A percentile compares a stretch with the other conserved stretches of the same genome.
phyloP scores from a whole-genome alignment of 2,888 invertebrate genomes.

The Entomobrya proxima region DNA sequence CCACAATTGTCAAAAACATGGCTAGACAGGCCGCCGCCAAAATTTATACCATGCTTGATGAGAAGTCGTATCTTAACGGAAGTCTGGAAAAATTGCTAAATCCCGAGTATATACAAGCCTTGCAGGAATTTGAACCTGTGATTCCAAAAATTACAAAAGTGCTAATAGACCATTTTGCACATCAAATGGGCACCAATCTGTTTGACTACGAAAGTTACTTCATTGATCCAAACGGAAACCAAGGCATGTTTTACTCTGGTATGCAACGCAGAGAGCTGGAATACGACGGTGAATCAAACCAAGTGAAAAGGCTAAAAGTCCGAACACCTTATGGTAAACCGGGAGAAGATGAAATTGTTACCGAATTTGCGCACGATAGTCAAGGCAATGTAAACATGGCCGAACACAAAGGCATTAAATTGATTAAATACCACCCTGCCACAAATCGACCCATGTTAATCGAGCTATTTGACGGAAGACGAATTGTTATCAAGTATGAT shows the following conservation, averaged over 20 bases:
- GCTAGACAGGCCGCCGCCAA: not conserved
- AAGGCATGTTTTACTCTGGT: conserved; percentile 62
- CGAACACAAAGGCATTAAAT: conserved; percentile 67
- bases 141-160: not conserved
- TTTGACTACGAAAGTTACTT: conserved; percentile 60
- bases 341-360: not conserved
- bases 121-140: not conserved
- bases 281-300: conserved; percentile 45
- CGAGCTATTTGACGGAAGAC: conserved; percentile 45
- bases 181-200: conserved; percentile 22
- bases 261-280: conserved; percentile 43
- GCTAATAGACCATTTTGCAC: not conserved
- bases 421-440: conserved; percentile 70
- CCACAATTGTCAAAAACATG: not conserved
- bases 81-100: too few relatives aligned
- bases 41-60: not conserved
- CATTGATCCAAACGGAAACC: conserved; percentile 70
- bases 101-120: not conserved
- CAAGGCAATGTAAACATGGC: conserved; percentile 72
- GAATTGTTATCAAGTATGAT: conserved; percentile 55
- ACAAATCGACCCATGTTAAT: conserved; percentile 30
- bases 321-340: not conserved
- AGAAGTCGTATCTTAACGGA: not conserved
- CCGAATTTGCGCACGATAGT: conserved; percentile 64
- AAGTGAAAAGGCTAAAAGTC: conserved; percentile 47